Conservation (phyloP, 1,140 invertebrate genomes). For the Scylla paramamosain region DNA sequence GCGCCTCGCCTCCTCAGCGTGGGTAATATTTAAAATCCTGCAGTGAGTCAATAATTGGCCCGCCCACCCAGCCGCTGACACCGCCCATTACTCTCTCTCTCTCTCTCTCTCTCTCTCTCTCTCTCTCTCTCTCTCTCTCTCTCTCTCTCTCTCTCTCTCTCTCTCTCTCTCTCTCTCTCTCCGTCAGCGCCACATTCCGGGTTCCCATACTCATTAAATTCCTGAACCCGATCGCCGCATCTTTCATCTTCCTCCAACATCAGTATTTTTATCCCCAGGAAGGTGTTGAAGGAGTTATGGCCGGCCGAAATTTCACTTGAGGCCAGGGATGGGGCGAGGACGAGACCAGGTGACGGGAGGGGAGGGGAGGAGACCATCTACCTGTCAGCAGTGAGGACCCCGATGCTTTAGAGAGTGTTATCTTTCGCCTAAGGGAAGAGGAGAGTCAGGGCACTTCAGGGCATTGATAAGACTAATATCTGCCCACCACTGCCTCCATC, state of each 20-base stretch:
- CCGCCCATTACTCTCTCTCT: background rate
- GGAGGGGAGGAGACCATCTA: background rate
- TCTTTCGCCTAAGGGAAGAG: background rate
- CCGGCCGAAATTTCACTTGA: background rate
- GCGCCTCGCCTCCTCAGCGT: constrained; percentile 11
- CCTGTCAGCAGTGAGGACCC: background rate
- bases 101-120: constrained; percentile 43
- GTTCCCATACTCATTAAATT: background rate
- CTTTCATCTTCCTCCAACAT: background rate
- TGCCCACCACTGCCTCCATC: background rate
- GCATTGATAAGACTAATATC: background rate
- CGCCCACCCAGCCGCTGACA: background rate
- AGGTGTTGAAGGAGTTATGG: background rate
- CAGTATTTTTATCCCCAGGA: background rate
- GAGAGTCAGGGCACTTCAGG: background rate
- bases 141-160: background rate
- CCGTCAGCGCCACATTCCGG: background rate
- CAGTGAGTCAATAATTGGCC: constrained; percentile 44
- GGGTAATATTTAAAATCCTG: constrained; percentile 41
- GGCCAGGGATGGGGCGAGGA: background rate
- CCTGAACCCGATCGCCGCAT: too few species aligned
- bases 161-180: constrained; percentile 4
- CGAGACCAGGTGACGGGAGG: background rate
- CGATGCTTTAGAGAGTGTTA: background rate
- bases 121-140: background rate